Evolutionary conservation across 2,113 vertebrate genomes (phyloP).

Genomic region (Emydocephalus ijimae): DNA sequence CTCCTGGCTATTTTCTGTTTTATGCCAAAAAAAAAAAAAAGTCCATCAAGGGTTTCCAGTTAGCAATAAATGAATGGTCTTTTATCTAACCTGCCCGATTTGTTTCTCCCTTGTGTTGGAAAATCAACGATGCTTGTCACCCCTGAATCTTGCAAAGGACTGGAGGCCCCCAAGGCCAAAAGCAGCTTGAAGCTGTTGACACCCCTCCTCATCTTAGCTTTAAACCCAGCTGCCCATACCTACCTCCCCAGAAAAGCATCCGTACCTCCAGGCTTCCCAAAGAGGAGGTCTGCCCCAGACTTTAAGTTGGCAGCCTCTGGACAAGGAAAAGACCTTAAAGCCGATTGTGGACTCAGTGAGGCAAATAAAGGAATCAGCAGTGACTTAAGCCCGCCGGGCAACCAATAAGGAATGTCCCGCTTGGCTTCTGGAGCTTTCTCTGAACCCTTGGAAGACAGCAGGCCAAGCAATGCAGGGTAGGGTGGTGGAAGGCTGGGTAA

Average conservation of each 20-base stretch:
- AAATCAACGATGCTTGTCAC: neutral
- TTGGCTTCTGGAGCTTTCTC: rapidly evolving
- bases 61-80: no score
- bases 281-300: neutral
- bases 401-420: rapidly evolving
- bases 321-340: neutral
- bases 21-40: neutral
- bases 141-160: neutral
- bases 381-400: conserved; percentile 43
- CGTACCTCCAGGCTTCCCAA: conserved; percentile 55
- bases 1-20: neutral
- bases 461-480: neutral
- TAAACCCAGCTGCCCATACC: neutral
- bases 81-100: no score
- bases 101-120: no score
- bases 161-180: neutral
- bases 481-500: neutral
- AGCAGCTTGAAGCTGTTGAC: rapidly evolving
- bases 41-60: neutral
- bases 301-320: conserved; percentile 46
- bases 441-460: neutral
- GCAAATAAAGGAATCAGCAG: neutral
- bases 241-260: neutral
- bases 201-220: neutral
- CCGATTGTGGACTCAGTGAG: conserved; percentile 31